Conservation (phyloP, 2,113 vertebrate genomes). For the Corythoichthys intestinalis region DNA sequence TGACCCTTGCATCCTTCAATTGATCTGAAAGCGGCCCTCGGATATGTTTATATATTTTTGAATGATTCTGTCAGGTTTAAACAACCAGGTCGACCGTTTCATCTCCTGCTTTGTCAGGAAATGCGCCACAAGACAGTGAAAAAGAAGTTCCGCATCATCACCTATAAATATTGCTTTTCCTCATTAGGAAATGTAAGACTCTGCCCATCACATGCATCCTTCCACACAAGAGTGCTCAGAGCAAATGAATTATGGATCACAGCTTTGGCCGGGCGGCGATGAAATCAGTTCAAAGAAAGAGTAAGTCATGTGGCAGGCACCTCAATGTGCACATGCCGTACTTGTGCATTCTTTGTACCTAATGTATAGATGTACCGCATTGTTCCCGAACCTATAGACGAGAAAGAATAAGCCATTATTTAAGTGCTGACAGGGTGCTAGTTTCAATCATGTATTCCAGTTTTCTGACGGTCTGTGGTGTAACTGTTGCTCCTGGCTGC, state of each 20-base stretch:
- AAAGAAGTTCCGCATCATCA: background rate
- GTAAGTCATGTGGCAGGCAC: background rate
- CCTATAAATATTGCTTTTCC: background rate
- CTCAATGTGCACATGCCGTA: background rate
- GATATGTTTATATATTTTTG: too few species aligned
- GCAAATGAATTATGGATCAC: constrained; percentile 57
- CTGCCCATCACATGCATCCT: background rate
- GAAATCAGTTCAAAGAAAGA: constrained; percentile 45
- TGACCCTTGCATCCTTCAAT: too few species aligned
- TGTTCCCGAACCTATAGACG: background rate
- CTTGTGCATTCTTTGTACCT: background rate
- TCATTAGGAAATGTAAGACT: constrained; percentile 18
- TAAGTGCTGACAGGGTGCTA: background rate
- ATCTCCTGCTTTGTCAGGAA: background rate
- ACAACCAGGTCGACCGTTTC: too few species aligned
- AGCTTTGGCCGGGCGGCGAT: constrained; percentile 25
- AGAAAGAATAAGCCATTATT: background rate
- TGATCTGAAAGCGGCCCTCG: too few species aligned
- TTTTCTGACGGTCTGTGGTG: constrained; percentile 10
- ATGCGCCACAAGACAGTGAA: background rate
- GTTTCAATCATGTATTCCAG: background rate
- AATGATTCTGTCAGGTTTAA: too few species aligned
- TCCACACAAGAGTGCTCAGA: constrained; percentile 23
- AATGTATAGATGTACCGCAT: background rate
- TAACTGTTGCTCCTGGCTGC: constrained; percentile 13